Evolutionary conservation across 2,888 invertebrate species (phyloP), one percentile per base, ranked within the genome.

Genomic region (Stenichneumon culpator): DNA sequence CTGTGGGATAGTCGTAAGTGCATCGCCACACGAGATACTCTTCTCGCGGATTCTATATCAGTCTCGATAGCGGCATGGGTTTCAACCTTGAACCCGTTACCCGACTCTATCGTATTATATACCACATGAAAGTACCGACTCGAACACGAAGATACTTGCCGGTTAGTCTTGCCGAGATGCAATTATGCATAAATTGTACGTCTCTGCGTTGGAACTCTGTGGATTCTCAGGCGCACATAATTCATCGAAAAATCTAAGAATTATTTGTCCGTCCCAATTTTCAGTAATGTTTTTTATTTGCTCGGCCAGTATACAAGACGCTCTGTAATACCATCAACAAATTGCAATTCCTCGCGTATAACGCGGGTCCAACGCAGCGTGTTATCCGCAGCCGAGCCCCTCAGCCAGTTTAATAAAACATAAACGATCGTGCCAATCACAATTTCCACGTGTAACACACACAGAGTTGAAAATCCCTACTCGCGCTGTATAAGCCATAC

Each of bases 41-140:
- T 65, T 47, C 81, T 47, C 73, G 57, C 72, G n/a, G 63, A 69
- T 75, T 83, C 44, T 79, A 72, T 75, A 77, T 83, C 77, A 73
- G 83, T 73, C 77, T 83, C 82, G 73, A 83, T 83, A 83, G 68
- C 63, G 28, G 63, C 83, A 63, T 68, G 75, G 82, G 25, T 70
- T 39, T 68, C 68, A 86, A 87, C 91, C 92, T 91, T 89, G 90
- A 90, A 90, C 90, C 89, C 89, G 88, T 91, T 90, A 90, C 89
- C 88, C 86, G 82, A 87, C 89, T 54, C 67, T 67, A 36, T 67
- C 52, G 65, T 65, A 54, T 65, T 52, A 73, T 79, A 60, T 50
- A 60, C 52, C 36, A 77, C 44, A 67, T 67, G 25, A 80, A 73
- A 69, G 57, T 67, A 75, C 63, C 52, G 28, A 69, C 80, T 39